Evolutionary conservation across 2,797 vertebrate species (phyloP).

Genomic region (Gallinago nigripennis): DNA sequence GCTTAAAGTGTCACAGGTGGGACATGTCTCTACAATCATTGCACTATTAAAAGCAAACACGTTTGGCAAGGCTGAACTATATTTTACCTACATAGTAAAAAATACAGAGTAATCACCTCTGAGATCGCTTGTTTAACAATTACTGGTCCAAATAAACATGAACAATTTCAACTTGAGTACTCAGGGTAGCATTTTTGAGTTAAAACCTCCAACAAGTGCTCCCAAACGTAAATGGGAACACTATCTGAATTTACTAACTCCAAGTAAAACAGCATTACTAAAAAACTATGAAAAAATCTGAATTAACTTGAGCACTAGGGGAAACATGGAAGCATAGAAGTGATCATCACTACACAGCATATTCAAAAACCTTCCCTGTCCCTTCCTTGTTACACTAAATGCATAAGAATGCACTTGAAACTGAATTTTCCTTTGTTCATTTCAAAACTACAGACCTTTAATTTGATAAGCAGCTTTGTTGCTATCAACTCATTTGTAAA

Average conservation of each 20-base stretch:
- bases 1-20: conserved; percentile 62
- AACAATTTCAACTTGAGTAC: conserved; percentile 27
- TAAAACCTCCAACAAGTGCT: conserved; percentile 48
- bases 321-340: conserved; percentile 67
- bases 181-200: conserved; percentile 44
- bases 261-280: conserved; percentile 59
- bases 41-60: conserved; percentile 54
- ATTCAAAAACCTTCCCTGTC: conserved; percentile 58
- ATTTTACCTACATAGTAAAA: conserved; percentile 57
- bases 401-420: conserved; percentile 68
- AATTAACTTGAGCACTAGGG: conserved; percentile 65
- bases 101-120: conserved; percentile 50
- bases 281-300: conserved; percentile 62
- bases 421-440: conserved; percentile 59
- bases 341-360: conserved; percentile 32
- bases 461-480: conserved; percentile 73
- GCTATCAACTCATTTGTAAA: conserved; percentile 78
- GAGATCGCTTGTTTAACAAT: conserved; percentile 53
- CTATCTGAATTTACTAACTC: conserved; percentile 38
- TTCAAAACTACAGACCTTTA: conserved; percentile 73
- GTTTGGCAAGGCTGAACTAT: conserved; percentile 64
- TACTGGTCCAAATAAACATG: conserved; percentile 59
- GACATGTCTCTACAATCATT: conserved; percentile 63
- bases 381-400: conserved; percentile 60
- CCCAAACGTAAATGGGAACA: conserved; percentile 44